Conservation (phyloP, 2,113 vertebrate genomes). For the Ariopsis seemanni region DNA sequence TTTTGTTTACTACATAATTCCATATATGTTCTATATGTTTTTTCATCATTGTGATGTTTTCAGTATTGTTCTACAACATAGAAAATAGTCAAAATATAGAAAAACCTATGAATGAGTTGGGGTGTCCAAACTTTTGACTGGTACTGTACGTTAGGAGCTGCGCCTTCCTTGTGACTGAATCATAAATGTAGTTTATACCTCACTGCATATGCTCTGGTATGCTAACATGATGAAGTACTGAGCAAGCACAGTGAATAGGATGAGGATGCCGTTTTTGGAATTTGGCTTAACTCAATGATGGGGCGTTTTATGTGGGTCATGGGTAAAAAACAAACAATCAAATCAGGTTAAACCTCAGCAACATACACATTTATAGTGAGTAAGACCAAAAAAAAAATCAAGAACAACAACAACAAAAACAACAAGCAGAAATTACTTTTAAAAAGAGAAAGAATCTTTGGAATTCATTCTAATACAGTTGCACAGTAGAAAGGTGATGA, state of each 20-base stretch:
- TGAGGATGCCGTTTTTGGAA: background rate
- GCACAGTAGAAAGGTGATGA: background rate
- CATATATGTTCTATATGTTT: no score
- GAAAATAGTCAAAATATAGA: no score
- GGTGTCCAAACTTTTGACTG: no score
- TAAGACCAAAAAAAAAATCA: background rate
- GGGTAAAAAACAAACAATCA: background rate
- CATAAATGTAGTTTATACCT: background rate
- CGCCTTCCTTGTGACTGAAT: background rate
- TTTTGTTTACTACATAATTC: no score
- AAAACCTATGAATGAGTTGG: no score
- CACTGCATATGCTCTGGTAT: background rate
- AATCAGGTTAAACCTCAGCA: background rate
- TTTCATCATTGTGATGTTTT: no score
- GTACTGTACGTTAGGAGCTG: background rate
- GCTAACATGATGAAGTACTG: background rate
- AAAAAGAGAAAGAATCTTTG: background rate
- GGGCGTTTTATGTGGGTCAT: background rate
- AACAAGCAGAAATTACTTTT: background rate
- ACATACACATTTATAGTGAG: background rate
- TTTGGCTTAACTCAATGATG: background rate
- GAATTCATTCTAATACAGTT: background rate
- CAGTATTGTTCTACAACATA: no score
- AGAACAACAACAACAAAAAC: no score
- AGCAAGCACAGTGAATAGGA: background rate